Evolutionary conservation across 2,888 invertebrate species (phyloP), one percentile per base, ranked within the genome.

Genomic region (Cryptophagus acutangulus): DNA sequence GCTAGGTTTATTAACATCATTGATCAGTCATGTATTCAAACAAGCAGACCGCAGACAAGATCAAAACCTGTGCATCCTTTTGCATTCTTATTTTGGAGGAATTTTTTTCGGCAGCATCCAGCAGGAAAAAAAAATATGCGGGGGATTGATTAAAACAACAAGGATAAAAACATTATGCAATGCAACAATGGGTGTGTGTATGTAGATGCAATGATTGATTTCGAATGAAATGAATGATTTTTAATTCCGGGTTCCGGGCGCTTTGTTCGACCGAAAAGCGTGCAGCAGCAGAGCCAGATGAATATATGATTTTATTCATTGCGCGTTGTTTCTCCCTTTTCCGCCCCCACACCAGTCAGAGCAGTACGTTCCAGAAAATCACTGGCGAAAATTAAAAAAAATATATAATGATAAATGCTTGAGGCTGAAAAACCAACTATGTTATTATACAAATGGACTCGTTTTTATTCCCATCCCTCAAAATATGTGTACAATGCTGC

Each of bases 11-110:
- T 68, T 67, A 68, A 68, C 67, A 66, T 58, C 66, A 68, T 67
- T 69, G 68, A 69, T 69, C 68, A 69, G 67, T 67, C 66, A 65
- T 51, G 63, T 61, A 67, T 66, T 67, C 67, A 66, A 52, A 55
- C 13, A 17, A 13, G 45, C 47, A 31, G 34, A 66, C 67, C 67
- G 59, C 67, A 67, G 63, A 63, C 61, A 58, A 61, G 62, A 63
- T 63, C 63, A 62, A 62, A 65, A 61, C 62, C 56, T 59, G 52
- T 55, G 26, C n/a, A n/a, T n/a, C n/a, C n/a, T n/a, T n/a, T n/a
- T n/a, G n/a, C n/a, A n/a, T n/a, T n/a, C n/a, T n/a, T n/a, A n/a
- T n/a, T n/a, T n/a, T n/a, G n/a, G n/a, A n/a, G n/a, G n/a, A n/a
- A n/a, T n/a, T n/a, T n/a, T n/a, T n/a, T n/a, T n/a, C n/a, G n/a